Base-by-base conservation (phyloP, 1,140 invertebrate species). In the Lordiphosa clarofinis region DNA sequence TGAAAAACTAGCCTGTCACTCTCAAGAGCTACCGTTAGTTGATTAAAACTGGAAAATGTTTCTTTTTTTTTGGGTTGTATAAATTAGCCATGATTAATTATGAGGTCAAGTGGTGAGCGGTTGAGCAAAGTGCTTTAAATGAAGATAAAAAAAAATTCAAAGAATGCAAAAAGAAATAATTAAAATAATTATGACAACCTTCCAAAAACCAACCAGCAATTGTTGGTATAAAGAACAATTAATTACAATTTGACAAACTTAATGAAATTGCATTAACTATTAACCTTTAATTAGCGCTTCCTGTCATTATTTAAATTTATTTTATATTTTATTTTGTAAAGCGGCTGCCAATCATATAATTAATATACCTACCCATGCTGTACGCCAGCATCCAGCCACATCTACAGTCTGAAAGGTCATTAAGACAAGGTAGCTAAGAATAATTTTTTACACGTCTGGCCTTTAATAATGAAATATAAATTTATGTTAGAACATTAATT, bases 401-500 rank as follows among this genome's bases (percentile, higher is more conserved):
- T 31, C 8, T 11, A 46, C 42, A 28, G 42, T 24, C 42, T 3
- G 47, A 75, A 81, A 81, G 75, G 66, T 82, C 72, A 75, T 81
- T 81, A 81, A 81, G 68, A 82, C 76, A 67, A 60, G 72, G 55
- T 28, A 66, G 57, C 49, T 39, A 48, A 65, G 46, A 57, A 64
- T 78, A 44, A 69, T 69, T 68, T 55, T 49, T 68, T 62, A 69
- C 65, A 69, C 13, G 33, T 36, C 37, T 58, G 46, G 58, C 53
- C 69, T 66, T 72, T 72, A 53, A 66, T 12, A 46, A 46, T 44
- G 55, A 79, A 71, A 59, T 59, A 56, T 58, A 63, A 82, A 81
- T 67, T 71, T 50, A 82, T 82, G 71, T 63, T 67, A 75, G 66
- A 75, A 82, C 75, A 81, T 81, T 81, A 71, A 82, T 81, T 81